These are phyloP conservation scores for Platycercus adscitus DNA, from an alignment of 2,113 vertebrate genomes.

Conservation along the genomic window DNA sequence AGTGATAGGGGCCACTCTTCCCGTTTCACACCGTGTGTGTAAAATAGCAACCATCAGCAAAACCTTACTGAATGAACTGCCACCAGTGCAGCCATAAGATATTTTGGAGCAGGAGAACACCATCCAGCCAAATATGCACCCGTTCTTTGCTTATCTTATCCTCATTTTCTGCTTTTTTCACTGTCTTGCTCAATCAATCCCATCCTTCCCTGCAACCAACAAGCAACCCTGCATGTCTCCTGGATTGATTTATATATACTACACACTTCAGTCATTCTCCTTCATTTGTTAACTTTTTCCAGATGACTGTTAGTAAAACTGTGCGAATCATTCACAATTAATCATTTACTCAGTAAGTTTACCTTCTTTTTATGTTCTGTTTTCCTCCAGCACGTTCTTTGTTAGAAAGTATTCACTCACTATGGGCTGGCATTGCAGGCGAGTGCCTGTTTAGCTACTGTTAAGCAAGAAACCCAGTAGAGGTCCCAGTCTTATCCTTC, in stretches of 20 bases:
- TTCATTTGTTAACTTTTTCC: conserved; percentile 30
- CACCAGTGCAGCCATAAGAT: neutral
- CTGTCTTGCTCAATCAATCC: neutral
- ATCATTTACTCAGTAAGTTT: neutral
- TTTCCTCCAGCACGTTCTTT: neutral
- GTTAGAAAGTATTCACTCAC: neutral
- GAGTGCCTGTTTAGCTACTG: neutral
- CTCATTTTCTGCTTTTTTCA: neutral
- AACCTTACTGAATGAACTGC: neutral
- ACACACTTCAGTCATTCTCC: neutral
- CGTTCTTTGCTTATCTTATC: neutral
- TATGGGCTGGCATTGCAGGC: neutral
- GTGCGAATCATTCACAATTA: neutral
- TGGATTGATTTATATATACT: conserved; percentile 18
- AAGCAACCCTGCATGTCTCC: neutral
- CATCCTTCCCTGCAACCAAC: neutral
- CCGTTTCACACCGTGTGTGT: neutral
- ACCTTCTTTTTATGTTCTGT: neutral
- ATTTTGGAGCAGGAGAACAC: neutral
- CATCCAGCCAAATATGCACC: neutral
- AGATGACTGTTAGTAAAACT: conserved; percentile 24
- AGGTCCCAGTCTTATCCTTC: neutral
- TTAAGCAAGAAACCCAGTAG: neutral
- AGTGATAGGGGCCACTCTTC: neutral
- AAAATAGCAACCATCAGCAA: conserved; percentile 31